Conservation (phyloP, 1,140 invertebrate genomes). For the Lamellibrachia luymesi region DNA sequence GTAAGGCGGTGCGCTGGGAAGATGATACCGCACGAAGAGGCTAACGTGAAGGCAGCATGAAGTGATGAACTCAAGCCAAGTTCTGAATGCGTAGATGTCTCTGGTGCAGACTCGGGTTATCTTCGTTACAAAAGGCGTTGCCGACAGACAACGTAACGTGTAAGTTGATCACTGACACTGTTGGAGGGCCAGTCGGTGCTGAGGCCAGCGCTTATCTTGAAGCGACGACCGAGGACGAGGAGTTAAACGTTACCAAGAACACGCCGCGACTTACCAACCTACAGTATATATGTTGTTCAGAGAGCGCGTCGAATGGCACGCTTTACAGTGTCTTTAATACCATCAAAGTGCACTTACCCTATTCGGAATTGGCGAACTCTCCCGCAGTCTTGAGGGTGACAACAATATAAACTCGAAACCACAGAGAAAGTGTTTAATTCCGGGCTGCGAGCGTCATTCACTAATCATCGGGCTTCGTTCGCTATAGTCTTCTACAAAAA, state of each 20-base stretch:
- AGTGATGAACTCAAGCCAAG: neutral
- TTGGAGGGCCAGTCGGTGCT: neutral
- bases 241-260: neutral
- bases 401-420: conserved; percentile 1
- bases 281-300: neutral
- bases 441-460: neutral
- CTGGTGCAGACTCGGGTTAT: neutral
- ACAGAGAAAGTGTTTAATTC: neutral
- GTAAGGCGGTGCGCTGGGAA: neutral
- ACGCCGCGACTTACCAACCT: neutral
- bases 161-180: neutral
- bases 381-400: neutral
- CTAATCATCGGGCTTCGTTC: neutral
- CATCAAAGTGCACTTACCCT: neutral
- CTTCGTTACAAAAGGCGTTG: neutral
- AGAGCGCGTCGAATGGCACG: neutral
- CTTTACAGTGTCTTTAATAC: neutral
- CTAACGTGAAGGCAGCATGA: neutral
- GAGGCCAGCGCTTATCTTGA: neutral
- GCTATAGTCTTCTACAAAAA: neutral
- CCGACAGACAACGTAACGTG: neutral
- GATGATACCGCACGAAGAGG: neutral
- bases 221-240: neutral
- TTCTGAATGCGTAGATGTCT: neutral
- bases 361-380: neutral